A percentile compares a stretch with the other conserved stretches of the same genome.
Conservation (phyloP, 1,140 invertebrate species). For the Drosophila insularis region DNA sequence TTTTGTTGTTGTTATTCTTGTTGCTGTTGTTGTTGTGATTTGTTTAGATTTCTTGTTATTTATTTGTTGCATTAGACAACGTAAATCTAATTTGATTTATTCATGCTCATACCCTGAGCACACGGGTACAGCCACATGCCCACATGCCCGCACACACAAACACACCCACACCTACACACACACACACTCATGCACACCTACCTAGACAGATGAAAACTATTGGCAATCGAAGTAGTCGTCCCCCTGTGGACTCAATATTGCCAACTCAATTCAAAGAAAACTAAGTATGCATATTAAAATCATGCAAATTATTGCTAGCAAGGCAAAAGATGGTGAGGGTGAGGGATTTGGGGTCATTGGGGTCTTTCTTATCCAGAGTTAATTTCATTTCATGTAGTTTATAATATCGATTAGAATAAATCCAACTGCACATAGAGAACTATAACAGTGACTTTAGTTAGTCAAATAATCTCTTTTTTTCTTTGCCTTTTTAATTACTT, state of each 20-base stretch:
- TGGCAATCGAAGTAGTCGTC: conserved; percentile 32
- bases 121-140: neutral
- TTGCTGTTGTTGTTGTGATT: conserved; percentile 61
- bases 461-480: no score
- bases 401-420: no score
- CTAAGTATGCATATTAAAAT: conserved; percentile 62
- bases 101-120: conserved; percentile 32
- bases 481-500: no score
- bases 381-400: no score
- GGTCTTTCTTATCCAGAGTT: no score
- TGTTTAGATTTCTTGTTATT: conserved; percentile 76
- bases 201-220: conserved; percentile 1
- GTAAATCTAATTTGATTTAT: conserved; percentile 78
- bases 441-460: no score
- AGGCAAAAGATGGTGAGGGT: no score
- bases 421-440: no score
- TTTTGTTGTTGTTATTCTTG: conserved; percentile 32
- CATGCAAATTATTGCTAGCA: conserved; percentile 55
- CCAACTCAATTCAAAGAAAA: neutral
- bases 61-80: conserved; percentile 75
- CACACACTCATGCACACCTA: neutral
- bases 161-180: conserved; percentile 3
- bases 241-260: conserved; percentile 13
- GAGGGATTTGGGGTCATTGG: no score
- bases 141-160: conserved; percentile 19